Base-by-base conservation (phyloP, 35 echinoderm and acorn worm species). In the Patiria miniata region DNA sequence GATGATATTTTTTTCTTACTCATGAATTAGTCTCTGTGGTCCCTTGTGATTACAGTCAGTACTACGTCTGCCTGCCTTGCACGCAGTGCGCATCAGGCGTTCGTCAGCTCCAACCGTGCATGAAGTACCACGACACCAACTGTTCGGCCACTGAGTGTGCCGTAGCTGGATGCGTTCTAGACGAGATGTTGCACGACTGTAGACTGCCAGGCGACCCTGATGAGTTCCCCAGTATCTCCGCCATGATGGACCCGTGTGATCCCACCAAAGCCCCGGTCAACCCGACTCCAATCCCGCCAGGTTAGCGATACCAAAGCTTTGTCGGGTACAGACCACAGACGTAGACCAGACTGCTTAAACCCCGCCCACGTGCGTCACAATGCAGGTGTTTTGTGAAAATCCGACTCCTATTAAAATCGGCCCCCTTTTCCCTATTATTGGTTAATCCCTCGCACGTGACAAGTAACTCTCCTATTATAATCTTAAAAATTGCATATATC, bases 221-320 rank as follows among this genome's bases (percentile, higher is more conserved):
- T 23, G 65, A 73, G 0, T 73, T 73, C 29, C 0, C 5, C 9
- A 9, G 29, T 23, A 7, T 73, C 14, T 26, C 7, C 1, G 65
- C 65, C 65, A 73, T 73, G 65, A 73, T 73, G 65, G 65, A 73
- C 8, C 65, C 65, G 14, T 73, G 65, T 30, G 65, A 73, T 23
- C 65, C 65, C 1, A 36, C 65, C 26, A 36, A 23, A 23, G 2
- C 26, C 26, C 2, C 21, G 29, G 19, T 30, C 65, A 73, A 18
- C 2, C 21, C 65, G 23, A 34, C 22, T 22, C 9, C 61, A 30
- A 2, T 10, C 8, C 19, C 26, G 57, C 28, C 57, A 60, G 14
- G 28, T 26, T 21, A 14, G 65, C 2, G 18, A 1, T 32, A 2
- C 1, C 65, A 10, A 69, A 36, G 12, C 42, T 47, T 47, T n/a